phyloP scores from a whole-genome alignment of 2,888 invertebrate species.

The Desoria tigrina region DNA sequence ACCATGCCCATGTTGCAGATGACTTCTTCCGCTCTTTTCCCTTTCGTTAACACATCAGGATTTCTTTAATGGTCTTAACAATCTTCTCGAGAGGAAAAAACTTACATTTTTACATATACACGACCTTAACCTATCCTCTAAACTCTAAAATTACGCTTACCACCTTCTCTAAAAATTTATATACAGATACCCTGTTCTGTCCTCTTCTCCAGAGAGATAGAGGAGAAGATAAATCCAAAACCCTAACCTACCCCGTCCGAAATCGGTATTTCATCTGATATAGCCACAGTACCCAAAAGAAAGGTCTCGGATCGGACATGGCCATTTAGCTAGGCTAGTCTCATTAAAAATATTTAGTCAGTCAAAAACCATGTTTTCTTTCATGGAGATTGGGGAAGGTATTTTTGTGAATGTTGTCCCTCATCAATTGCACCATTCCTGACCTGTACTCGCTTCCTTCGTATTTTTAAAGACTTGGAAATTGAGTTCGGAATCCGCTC shows the following conservation, averaged over 20 bases:
- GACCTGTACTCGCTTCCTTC: no score
- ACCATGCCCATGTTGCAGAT: constrained; percentile 17
- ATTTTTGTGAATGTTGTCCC: no score
- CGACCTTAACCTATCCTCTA: constrained; percentile 19
- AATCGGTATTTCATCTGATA: neutral
- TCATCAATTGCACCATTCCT: no score
- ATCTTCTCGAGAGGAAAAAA: neutral
- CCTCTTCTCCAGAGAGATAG: no score
- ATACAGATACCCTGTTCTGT: no score
- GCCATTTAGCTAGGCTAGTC: neutral
- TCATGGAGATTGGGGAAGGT: neutral
- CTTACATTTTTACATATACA: neutral
- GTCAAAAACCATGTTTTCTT: constrained; percentile 7
- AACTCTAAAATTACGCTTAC: neutral
- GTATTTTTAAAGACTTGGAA: no score
- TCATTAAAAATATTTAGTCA: constrained; percentile 9
- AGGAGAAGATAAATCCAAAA: no score
- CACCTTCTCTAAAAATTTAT: no score
- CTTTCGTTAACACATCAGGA: constrained; percentile 9
- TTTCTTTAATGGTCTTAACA: constrained; percentile 4
- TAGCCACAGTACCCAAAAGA: neutral
- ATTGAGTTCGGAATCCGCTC: no score
- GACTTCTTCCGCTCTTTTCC: constrained; percentile 15
- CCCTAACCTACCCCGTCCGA: no score
- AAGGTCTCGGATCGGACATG: neutral